Evolutionary conservation across 2,113 vertebrate species (phyloP).

Genomic region (Psilopsiagon aurifrons): DNA sequence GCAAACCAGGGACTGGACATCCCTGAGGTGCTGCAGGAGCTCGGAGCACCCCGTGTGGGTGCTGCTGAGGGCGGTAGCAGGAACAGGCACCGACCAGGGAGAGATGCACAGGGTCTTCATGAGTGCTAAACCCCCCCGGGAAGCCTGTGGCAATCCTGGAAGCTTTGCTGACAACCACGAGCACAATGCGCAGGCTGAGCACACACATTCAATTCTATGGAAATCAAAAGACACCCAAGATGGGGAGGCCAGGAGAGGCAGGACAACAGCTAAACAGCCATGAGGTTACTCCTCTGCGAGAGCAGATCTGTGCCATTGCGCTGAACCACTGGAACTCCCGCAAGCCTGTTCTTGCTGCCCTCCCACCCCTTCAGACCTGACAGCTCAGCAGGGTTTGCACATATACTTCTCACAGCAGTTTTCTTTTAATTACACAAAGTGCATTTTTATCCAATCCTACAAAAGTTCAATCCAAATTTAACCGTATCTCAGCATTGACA

Average conservation of each 20-base stretch:
- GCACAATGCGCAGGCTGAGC: not conserved
- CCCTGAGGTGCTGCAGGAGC: not conserved
- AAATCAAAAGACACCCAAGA: not conserved
- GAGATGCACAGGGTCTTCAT: not conserved
- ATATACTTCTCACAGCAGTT: accelerated
- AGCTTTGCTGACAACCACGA: not conserved
- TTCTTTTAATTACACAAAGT: not conserved
- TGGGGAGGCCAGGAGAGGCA: accelerated
- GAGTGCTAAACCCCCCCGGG: no score
- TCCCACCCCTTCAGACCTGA: not conserved
- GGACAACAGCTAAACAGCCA: accelerated
- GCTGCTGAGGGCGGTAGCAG: not conserved
- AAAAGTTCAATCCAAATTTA: not conserved
- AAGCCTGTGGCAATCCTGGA: not conserved
- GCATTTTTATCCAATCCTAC: not conserved
- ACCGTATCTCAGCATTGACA: accelerated
- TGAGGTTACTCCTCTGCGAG: accelerated
- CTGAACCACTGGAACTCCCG: accelerated
- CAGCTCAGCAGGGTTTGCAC: no score
- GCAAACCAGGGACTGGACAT: accelerated
- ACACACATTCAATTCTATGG: accelerated
- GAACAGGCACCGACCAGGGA: not conserved
- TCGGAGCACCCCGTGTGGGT: not conserved
- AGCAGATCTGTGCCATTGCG: accelerated
- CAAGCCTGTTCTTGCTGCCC: not conserved